Conservation (phyloP, 2,113 vertebrate genomes). For the Ptilonorhynchus violaceus region DNA sequence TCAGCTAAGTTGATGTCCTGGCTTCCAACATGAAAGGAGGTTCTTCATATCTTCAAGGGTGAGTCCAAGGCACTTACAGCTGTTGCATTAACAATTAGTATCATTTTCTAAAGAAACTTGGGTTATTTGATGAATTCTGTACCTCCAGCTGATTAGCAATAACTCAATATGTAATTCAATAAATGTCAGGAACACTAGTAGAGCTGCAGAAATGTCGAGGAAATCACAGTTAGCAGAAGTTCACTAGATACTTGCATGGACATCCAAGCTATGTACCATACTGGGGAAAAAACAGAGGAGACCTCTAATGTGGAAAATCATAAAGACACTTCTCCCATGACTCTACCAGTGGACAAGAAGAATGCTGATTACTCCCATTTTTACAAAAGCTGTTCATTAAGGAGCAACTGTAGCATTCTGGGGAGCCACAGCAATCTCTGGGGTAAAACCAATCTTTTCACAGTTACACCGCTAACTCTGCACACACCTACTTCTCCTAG, state of each 20-base stretch:
- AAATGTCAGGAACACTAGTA: background rate
- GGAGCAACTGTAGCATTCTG: background rate
- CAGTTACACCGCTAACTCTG: background rate
- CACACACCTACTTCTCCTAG: background rate
- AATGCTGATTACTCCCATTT: background rate
- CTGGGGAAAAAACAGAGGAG: background rate
- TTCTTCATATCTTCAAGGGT: background rate
- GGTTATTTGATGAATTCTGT: background rate
- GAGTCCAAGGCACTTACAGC: background rate
- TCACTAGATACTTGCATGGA: background rate
- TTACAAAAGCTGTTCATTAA: background rate
- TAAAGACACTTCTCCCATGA: background rate
- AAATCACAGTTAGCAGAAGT: background rate
- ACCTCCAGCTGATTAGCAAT: background rate
- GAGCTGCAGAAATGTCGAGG: background rate
- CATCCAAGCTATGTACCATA: fast-evolving
- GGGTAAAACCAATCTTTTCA: background rate
- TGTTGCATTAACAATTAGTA: background rate
- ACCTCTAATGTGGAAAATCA: background rate
- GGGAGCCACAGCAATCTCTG: fast-evolving
- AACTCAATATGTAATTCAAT: background rate
- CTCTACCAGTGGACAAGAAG: background rate
- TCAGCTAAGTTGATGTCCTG: background rate
- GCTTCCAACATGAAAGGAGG: background rate
- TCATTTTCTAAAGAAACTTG: background rate